Evolutionary conservation across 1,140 invertebrate species (phyloP), one percentile per base, ranked within the genome.

Genomic region (Eriosoma lanigerum): DNA sequence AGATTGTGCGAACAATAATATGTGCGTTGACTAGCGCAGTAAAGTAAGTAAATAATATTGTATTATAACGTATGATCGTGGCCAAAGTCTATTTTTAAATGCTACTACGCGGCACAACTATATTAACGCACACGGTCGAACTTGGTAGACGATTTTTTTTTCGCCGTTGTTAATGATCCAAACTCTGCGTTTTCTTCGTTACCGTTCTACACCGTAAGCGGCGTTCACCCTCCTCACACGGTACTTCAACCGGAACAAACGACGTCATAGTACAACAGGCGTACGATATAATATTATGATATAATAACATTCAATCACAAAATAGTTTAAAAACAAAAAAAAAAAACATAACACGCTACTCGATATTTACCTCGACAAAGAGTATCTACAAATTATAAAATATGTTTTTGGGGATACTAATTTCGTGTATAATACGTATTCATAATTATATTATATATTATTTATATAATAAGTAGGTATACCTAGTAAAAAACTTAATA

Each of bases 1-100:
- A 38, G 32, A 38, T n/a, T 17, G 32, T 5, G 64, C 12, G 66
- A 48, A 24, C 26, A 46, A 68, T 68, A 48, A 26, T 12, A 26
- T 24, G 21, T 48, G 44, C 66, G 5, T 68, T 10, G 44, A 26
- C 46, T 52, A 24, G 58, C 17, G 38, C 12, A 68, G 48, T 38
- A 38, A 4, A 4, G 8, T 38, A 38, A 38, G 32, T 38, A 38
- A 38, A 38, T 38, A 38, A 38, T 38, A 38, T 4, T 38, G 8
- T 38, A 38, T 38, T 38, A 38, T 2, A 26, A 17, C 68, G 24
- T 8, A 10, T 21, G 13, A 21, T 8, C 9, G 15, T 21, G 13
- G 46, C 15, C 46, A 29, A 26, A 50, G 13, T 52, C 48, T 72
- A 72, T 72, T 72, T 72, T 72, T 72, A 68, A 38, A 38, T 38